Evolutionary conservation across 2,113 vertebrate species (phyloP).

Genomic region (Anser brachyrhynchus): DNA sequence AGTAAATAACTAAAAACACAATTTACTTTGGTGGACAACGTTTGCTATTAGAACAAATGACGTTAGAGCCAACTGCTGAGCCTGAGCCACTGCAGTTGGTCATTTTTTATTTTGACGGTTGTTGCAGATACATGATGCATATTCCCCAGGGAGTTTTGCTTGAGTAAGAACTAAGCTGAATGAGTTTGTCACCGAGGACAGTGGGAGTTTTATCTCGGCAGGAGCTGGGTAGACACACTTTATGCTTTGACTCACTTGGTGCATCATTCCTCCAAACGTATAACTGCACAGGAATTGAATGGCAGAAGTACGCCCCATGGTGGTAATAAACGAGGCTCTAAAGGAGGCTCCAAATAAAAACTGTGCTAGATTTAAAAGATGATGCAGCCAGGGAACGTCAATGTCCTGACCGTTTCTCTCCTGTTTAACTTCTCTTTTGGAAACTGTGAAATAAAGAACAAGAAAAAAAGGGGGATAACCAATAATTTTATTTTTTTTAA

Average conservation of each 20-base stretch:
- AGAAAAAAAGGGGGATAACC: neutral
- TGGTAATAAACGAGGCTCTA: neutral
- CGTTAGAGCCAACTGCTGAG: neutral
- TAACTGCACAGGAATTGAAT: neutral
- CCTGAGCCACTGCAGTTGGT: neutral
- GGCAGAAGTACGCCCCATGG: neutral
- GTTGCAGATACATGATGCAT: neutral
- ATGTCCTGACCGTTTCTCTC: neutral
- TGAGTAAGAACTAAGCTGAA: slow-evolving; percentile 40
- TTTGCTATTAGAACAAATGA: neutral
- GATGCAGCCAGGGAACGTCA: neutral
- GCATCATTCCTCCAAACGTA: neutral
- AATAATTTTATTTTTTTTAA: neutral
- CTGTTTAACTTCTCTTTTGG: neutral
- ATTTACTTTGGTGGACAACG: neutral
- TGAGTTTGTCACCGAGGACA: neutral
- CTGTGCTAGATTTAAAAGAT: neutral
- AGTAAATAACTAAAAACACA: neutral
- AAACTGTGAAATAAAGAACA: neutral
- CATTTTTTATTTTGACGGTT: neutral
- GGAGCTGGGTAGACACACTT: neutral
- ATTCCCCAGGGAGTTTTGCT: neutral
- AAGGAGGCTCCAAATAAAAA: neutral
- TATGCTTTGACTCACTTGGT: slow-evolving; percentile 40
- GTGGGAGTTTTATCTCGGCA: slow-evolving; percentile 41